These are phyloP conservation scores for Cyrtonyx montezumae DNA, from an alignment of 2,113 vertebrate genomes.

Conservation along the genomic window DNA sequence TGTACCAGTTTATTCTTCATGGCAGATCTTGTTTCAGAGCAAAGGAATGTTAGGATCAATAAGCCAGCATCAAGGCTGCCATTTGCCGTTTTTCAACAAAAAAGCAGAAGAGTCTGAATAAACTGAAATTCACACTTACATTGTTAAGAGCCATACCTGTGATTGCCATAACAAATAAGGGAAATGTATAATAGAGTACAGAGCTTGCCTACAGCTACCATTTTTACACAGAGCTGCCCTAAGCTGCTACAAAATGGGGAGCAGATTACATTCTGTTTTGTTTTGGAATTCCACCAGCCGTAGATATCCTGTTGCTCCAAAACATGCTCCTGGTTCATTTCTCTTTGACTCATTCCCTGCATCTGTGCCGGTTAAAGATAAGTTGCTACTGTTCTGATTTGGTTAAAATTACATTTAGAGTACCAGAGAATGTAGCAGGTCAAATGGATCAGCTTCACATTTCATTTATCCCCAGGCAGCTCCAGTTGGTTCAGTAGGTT, in stretches of 20 bases:
- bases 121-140: background rate
- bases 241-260: constrained; percentile 18
- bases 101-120: background rate
- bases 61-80: background rate
- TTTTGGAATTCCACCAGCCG: background rate
- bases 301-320: background rate
- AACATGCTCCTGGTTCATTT: constrained; percentile 4
- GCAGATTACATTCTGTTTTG: background rate
- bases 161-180: background rate
- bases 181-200: background rate
- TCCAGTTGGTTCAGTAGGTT: constrained; percentile 13
- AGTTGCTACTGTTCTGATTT: constrained; percentile 29
- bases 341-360: background rate
- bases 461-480: constrained; percentile 38
- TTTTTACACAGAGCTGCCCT: background rate
- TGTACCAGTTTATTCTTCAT: background rate
- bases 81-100: background rate
- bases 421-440: constrained; percentile 31
- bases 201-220: background rate
- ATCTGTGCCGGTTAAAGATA: background rate
- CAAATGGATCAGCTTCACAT: constrained; percentile 40
- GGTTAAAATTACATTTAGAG: constrained; percentile 5
- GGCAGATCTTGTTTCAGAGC: background rate
- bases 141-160: background rate
- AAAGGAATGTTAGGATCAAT: background rate